Evolutionary conservation across 2,113 vertebrate genomes (phyloP).

Genomic region (Sceloporus undulatus): DNA sequence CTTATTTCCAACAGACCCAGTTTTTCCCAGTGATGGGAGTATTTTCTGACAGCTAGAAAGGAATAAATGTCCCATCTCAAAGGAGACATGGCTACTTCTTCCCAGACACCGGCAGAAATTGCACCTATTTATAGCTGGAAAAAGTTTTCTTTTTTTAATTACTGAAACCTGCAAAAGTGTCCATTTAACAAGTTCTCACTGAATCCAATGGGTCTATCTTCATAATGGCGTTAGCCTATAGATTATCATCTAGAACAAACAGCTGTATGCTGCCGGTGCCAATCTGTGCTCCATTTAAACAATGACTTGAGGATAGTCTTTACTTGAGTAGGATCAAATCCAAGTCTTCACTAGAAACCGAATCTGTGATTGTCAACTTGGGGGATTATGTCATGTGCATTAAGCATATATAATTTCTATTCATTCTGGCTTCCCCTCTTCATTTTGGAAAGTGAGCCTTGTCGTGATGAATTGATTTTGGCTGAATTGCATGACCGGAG

Average conservation of each 20-base stretch:
- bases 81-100: no score
- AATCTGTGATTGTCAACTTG: neutral
- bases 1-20: no score
- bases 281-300: neutral
- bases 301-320: neutral
- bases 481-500: neutral
- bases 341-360: neutral
- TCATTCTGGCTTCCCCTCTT: conserved; percentile 10
- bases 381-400: conserved; percentile 14
- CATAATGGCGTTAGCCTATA: neutral
- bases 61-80: no score
- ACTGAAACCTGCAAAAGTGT: neutral
- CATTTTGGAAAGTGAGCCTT: neutral
- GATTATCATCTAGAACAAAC: neutral
- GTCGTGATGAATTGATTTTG: conserved; percentile 9
- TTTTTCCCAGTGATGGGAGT: no score
- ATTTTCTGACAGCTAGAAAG: no score
- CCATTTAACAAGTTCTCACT: no score
- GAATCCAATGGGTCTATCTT: no score
- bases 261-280: neutral
- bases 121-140: no score
- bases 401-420: neutral
- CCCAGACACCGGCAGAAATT: no score
- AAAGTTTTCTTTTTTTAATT: no score
- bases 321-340: neutral